These are phyloP conservation scores for Papilio dardanus DNA, from an alignment of 1,140 invertebrate species.

Conservation along the genomic window DNA sequence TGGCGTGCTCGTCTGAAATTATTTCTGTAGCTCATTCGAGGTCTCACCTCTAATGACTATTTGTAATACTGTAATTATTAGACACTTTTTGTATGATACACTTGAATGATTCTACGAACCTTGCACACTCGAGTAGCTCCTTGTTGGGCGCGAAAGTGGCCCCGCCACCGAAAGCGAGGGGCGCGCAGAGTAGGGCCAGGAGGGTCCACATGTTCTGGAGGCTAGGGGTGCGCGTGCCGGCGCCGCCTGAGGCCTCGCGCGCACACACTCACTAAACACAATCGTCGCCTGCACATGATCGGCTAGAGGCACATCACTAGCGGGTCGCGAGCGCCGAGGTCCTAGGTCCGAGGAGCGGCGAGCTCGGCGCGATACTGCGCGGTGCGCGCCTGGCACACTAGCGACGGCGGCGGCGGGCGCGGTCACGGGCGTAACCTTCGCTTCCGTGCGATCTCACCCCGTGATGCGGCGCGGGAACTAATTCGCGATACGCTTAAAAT, in stretches of 20 bases:
- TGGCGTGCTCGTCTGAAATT: constrained; percentile 65
- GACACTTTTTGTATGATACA: constrained; percentile 9
- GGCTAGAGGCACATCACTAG: constrained; percentile 60
- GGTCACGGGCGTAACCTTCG: constrained; percentile 80
- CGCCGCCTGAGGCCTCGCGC: constrained; percentile 58
- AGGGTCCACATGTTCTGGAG: constrained; percentile 64
- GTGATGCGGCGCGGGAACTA: constrained; percentile 62
- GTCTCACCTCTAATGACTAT: constrained; percentile 54
- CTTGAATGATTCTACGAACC: constrained; percentile 58
- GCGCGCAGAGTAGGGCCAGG: constrained; percentile 60
- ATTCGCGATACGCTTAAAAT: constrained; percentile 53
- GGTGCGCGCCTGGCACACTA: constrained; percentile 58
- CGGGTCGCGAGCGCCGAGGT: constrained; percentile 48
- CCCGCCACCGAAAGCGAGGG: constrained; percentile 61
- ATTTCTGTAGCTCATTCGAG: constrained; percentile 76
- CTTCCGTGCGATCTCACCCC: constrained; percentile 71
- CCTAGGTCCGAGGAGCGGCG: constrained; percentile 71
- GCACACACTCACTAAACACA: constrained; percentile 68
- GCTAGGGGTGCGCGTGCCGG: constrained; percentile 60
- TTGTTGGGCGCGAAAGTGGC: constrained; percentile 65
- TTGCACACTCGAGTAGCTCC: constrained; percentile 75
- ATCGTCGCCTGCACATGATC: constrained; percentile 66
- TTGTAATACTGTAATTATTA: constrained; percentile 31
- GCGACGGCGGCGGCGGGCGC: constrained; percentile 65
- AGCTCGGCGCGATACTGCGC: constrained; percentile 72